Evolutionary conservation across 2,888 invertebrate genomes (phyloP).

Genomic region (Emmelina monodactyla): DNA sequence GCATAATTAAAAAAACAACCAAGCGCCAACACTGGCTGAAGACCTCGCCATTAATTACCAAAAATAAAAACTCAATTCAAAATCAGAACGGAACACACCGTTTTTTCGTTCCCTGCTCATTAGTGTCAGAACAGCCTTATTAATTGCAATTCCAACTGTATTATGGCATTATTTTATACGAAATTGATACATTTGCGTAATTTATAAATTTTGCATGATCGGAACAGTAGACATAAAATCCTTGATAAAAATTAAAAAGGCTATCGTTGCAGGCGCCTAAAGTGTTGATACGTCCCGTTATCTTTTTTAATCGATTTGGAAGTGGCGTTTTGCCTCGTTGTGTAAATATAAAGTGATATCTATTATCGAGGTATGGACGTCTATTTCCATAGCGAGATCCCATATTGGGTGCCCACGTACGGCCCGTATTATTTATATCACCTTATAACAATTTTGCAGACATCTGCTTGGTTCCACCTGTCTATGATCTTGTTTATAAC

Average conservation of each 20-base stretch:
- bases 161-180: no score
- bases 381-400: slow-evolving; percentile 38
- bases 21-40: no score
- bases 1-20: slow-evolving; percentile 24
- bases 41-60: no score
- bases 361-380: slow-evolving; percentile 27
- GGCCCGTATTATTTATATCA: slow-evolving; percentile 44
- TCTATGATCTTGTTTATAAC: slow-evolving; percentile 54
- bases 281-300: slow-evolving; percentile 25
- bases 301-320: slow-evolving; percentile 54
- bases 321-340: slow-evolving; percentile 63
- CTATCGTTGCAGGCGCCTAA: slow-evolving; percentile 52
- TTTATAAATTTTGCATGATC: neutral
- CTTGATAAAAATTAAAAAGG: no score
- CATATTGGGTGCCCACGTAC: slow-evolving; percentile 35
- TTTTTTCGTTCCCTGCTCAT: no score
- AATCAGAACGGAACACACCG: no score
- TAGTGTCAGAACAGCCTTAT: no score
- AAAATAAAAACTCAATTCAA: no score
- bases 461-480: slow-evolving; percentile 57
- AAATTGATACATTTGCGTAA: no score
- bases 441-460: slow-evolving; percentile 50
- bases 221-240: slow-evolving; percentile 24
- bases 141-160: no score
- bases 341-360: slow-evolving; percentile 55